Evolutionary conservation across 2,797 vertebrate genomes (phyloP).

Genomic region (Aeoliscus strigatus): DNA sequence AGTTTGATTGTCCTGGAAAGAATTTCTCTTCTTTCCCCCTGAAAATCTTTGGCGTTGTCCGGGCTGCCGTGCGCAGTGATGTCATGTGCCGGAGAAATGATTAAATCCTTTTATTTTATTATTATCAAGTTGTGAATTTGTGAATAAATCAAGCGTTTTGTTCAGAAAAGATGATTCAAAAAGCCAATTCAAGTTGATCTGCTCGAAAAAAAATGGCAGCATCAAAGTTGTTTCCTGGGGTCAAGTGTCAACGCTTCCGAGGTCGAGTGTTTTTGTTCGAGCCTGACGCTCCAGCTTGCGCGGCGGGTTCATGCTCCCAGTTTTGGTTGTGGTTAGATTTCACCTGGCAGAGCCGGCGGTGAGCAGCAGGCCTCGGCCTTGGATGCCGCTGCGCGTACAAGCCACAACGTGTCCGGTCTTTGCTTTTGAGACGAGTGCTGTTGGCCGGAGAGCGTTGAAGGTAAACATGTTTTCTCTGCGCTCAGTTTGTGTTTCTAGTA

Average conservation of each 20-base stretch:
- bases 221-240: no score
- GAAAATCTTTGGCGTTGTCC: not conserved
- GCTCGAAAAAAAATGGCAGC: no score
- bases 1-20: no score
- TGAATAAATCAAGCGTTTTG: no score
- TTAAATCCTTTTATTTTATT: not conserved
- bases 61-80: not conserved
- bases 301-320: constrained; percentile 15
- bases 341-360: constrained; percentile 22
- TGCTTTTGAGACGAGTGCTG: constrained; percentile 34
- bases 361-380: constrained; percentile 27
- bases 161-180: no score
- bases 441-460: constrained; percentile 54
- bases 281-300: constrained; percentile 40
- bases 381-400: constrained; percentile 31
- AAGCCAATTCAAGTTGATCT: no score
- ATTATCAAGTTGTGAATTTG: no score
- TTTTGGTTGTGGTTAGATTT: constrained; percentile 27
- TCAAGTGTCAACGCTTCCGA: no score
- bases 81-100: not conserved
- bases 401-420: constrained; percentile 48
- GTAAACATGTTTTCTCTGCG: constrained; percentile 59
- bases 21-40: no score
- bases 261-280: no score
- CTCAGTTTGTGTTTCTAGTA: constrained; percentile 49